phyloP scores from a whole-genome alignment of 2,113 vertebrate species.

The Hemicordylus capensis region DNA sequence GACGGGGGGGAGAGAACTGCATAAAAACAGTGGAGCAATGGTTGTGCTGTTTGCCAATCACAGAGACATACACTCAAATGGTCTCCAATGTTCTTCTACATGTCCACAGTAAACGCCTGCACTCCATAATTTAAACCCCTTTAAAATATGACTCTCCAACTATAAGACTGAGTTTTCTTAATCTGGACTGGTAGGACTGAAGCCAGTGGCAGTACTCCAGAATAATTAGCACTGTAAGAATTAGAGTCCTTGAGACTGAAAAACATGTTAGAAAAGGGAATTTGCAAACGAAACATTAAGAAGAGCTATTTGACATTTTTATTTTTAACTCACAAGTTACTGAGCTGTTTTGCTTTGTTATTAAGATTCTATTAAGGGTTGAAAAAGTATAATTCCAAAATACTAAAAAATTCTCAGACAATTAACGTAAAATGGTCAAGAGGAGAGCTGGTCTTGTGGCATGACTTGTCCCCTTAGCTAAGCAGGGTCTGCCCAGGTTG shows the following conservation, averaged over 20 bases:
- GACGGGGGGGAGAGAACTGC: neutral
- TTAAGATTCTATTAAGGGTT: neutral
- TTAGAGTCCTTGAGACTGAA: neutral
- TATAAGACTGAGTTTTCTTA: neutral
- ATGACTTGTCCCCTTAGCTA: no score
- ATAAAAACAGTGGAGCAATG: neutral
- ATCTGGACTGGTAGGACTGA: neutral
- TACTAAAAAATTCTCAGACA: constrained; percentile 6
- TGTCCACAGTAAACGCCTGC: neutral
- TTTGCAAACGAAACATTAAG: constrained; percentile 46
- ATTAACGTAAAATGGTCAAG: neutral
- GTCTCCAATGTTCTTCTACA: no score
- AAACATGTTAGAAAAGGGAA: constrained; percentile 3
- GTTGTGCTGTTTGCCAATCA: neutral
- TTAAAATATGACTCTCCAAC: constrained; percentile 13
- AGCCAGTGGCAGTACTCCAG: neutral
- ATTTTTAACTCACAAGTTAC: neutral
- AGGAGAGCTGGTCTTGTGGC: no score
- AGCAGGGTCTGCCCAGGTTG: no score
- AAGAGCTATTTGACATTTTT: constrained; percentile 14
- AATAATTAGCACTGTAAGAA: neutral
- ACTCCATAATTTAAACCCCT: constrained; percentile 6
- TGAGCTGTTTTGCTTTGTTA: constrained; percentile 4
- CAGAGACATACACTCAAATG: neutral
- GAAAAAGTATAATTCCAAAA: constrained; percentile 26